phyloP scores from a whole-genome alignment of 2,888 invertebrate genomes.

The Ctena decussata region DNA sequence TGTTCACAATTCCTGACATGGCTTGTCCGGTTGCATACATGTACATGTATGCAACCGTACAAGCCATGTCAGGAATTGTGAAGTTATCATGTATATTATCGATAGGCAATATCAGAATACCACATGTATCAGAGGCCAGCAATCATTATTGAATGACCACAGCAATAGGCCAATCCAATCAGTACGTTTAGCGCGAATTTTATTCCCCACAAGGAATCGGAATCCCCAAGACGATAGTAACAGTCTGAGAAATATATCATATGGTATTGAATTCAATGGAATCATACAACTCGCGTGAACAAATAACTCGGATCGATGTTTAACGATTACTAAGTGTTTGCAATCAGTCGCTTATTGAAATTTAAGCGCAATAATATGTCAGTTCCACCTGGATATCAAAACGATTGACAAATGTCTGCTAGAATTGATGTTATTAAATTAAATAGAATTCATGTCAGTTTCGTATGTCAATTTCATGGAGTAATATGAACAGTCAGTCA shows the following conservation, averaged over 20 bases:
- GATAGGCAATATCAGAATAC: no score
- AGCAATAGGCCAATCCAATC: not conserved
- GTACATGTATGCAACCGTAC: no score
- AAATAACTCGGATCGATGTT: not conserved
- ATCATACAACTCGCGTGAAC: not conserved
- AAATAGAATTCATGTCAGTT: not conserved
- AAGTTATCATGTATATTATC: no score
- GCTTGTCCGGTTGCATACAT: no score
- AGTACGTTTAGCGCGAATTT: not conserved
- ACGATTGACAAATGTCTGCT: not conserved
- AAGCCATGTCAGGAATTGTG: no score
- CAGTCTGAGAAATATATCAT: not conserved
- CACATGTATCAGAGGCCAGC: no score
- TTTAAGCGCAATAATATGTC: not conserved
- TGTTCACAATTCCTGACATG: no score
- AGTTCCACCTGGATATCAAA: not conserved
- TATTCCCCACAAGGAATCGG: not conserved
- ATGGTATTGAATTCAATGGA: not conserved
- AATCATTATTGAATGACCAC: not conserved
- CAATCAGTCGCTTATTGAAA: constrained; percentile 3
- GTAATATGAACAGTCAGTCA: not conserved
- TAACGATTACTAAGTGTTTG: constrained; percentile 6
- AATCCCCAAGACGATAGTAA: not conserved
- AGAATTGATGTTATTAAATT: not conserved
- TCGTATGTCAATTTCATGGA: not conserved